Evolutionary conservation across 2,888 invertebrate genomes (phyloP).

Genomic region (Trichopoda pennipes): DNA sequence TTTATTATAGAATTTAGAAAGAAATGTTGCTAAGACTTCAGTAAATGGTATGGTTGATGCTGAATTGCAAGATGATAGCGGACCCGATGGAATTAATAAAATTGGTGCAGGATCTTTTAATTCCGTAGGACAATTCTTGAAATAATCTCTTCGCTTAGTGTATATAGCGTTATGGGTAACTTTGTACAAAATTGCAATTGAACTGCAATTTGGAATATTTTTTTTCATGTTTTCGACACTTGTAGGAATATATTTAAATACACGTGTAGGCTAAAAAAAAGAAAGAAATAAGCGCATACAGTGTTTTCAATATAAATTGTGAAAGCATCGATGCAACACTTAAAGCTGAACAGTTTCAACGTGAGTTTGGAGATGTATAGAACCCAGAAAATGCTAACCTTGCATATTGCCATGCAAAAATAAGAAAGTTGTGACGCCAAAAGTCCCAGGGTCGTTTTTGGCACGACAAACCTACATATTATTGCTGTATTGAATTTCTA

Average conservation of each 20-base stretch:
- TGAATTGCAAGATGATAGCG: too few species aligned
- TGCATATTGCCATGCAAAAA: too few species aligned
- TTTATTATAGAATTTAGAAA: too few species aligned
- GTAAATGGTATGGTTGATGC: too few species aligned
- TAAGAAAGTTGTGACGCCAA: too few species aligned
- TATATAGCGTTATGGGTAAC: constrained; percentile 88
- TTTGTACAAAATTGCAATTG: constrained; percentile 88
- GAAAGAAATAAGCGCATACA: constrained; percentile 95
- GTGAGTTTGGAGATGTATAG: constrained; percentile 83
- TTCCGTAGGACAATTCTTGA: constrained; percentile 71
- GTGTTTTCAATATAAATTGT: constrained; percentile 97
- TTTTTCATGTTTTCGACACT: constrained; percentile 91
- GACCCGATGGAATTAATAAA: too few species aligned
- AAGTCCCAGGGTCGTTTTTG: too few species aligned
- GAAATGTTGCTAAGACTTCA: too few species aligned
- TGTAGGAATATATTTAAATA: constrained; percentile 90
- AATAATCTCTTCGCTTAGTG: constrained; percentile 81
- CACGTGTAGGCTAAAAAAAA: constrained; percentile 86
- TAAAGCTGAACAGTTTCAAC: constrained; percentile 96
- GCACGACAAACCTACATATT: too few species aligned
- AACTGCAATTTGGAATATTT: constrained; percentile 94
- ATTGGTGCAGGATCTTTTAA: not conserved
- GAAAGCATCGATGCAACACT: constrained; percentile 95
- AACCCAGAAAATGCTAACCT: too few species aligned
- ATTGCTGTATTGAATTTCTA: too few species aligned